Percentiles rank a stretch among this genome's conserved stretches.
phyloP scores from a whole-genome alignment of 2,113 vertebrate genomes.

The Chinchilla lanigera region DNA sequence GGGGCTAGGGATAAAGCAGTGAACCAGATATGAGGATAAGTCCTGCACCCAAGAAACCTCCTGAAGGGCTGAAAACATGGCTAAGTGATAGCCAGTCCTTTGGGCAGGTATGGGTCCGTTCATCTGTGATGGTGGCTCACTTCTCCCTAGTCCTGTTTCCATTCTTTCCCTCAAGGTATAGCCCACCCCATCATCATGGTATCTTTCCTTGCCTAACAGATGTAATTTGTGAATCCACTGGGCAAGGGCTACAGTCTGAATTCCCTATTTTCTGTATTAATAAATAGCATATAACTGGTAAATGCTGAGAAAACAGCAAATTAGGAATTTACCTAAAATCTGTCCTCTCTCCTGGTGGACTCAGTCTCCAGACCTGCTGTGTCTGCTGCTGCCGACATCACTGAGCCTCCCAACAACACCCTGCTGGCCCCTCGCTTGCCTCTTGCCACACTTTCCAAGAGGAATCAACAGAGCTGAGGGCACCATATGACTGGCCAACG shows the following conservation, averaged over 20 bases:
- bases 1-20: background rate
- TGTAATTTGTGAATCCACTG: background rate
- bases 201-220: background rate
- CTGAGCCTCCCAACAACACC: background rate
- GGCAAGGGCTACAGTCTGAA: background rate
- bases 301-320: background rate
- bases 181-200: background rate
- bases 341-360: background rate
- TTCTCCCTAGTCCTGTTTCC: background rate
- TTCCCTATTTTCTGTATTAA: background rate
- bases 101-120: background rate
- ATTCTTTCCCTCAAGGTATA: background rate
- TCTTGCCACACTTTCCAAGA: background rate
- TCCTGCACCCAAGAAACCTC: background rate
- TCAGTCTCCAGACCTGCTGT: background rate
- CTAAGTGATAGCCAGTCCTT: background rate
- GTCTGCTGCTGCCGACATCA: background rate
- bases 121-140: background rate
- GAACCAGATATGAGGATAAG: background rate
- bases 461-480: background rate
- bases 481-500: background rate
- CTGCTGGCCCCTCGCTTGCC: background rate
- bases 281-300: background rate
- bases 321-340: background rate
- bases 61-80: background rate